phyloP scores from a whole-genome alignment of 2,797 vertebrate species.

The Hydrocynus forskahlii region DNA sequence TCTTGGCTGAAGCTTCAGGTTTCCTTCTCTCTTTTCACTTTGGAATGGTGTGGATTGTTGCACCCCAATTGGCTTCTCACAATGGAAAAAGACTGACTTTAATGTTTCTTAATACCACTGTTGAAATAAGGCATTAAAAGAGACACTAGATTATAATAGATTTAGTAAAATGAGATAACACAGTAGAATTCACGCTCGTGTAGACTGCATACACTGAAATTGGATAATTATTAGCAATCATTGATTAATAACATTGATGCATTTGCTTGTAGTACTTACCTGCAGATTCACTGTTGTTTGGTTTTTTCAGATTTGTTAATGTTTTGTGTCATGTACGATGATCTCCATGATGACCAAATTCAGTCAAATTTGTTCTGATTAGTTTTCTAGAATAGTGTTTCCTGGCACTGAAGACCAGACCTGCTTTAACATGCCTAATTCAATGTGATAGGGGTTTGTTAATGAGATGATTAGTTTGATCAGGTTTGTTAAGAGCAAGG shows the following conservation, averaged over 20 bases:
- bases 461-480: too few relatives aligned
- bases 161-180: background rate
- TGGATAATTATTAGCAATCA: background rate
- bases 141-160: too few relatives aligned
- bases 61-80: constrained; percentile 16
- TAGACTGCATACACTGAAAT: background rate
- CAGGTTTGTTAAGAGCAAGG: too few relatives aligned
- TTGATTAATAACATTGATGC: background rate
- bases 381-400: too few relatives aligned
- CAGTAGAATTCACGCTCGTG: constrained; percentile 3
- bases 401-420: too few relatives aligned
- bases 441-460: too few relatives aligned
- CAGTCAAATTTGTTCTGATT: too few relatives aligned
- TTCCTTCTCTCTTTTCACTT: constrained; percentile 32
- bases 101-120: constrained; percentile 15
- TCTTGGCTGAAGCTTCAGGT: constrained; percentile 15
- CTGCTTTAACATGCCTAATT: too few relatives aligned
- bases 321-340: background rate
- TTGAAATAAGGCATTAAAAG: background rate
- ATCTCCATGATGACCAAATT: background rate
- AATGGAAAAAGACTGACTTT: constrained; percentile 10
- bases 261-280: background rate
- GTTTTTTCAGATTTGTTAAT: background rate
- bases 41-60: constrained; percentile 30
- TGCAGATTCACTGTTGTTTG: background rate